Base-by-base conservation (phyloP, 2,797 vertebrate genomes). In the Echiichthys vipera region DNA sequence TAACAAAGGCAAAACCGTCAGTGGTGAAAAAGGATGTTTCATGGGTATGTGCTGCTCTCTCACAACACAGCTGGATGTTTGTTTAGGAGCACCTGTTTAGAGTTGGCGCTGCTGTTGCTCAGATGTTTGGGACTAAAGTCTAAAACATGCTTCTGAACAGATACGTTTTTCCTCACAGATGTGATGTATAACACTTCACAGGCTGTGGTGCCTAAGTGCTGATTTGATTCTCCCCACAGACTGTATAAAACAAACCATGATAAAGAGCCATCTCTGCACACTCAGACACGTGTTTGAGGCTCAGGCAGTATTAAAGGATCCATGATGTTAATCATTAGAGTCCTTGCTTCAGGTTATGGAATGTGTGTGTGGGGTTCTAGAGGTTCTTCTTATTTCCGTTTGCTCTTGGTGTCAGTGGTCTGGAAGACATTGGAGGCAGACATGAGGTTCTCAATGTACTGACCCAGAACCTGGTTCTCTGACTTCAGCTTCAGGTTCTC, bases 371-470 rank as follows among this genome's bases (percentile, higher is more conserved):
- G 32, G 51, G 27, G 32, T 71, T 49, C 29, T 30, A 24, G 4
- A 18, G 11, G 22, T 30, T 50, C 59, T 58, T 30, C 36, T 59
- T 30, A 98, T 92, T 98, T 98, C 87, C 96, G 92, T 95, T 98
- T 98, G 95, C 96, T 95, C 92, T 98, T 98, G 87, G 96, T 97
- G 88, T 98, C 97, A 65, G 97, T 98, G 83, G 96, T 98, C 90
- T 98, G 97, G 86, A 98, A 98, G 92, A 98, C 97, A 53, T 97
- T 98, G 92, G 97, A 98, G 1, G 96, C 97, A 62, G 97, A 98
- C 97, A 98, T 97, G 75, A 98, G 96, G 86, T 98, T 98, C 94
- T 98, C 97, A 77, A 98, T 98, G 94, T 98, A 98, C 82, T 98
- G 97, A 91, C 97, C 97, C 77, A 98, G 95, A 90, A 98, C 97